A percentile compares a stretch with the other conserved stretches of the same genome.
These are phyloP conservation scores for Ceratothoa steindachneri DNA, from an alignment of 2,888 invertebrate species.

Conservation along the genomic window DNA sequence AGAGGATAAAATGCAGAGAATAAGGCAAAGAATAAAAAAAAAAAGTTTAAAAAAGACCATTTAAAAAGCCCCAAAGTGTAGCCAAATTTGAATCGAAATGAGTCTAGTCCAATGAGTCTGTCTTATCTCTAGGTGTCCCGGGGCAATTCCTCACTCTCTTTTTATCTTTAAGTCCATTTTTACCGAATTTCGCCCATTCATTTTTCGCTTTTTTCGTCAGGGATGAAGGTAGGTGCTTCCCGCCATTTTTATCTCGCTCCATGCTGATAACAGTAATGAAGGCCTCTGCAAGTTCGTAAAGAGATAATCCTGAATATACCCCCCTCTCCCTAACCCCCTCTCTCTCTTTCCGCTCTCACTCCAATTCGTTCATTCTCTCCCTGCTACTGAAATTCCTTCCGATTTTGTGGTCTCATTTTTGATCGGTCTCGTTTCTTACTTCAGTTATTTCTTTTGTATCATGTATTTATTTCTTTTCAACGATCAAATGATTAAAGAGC, in stretches of 20 bases:
- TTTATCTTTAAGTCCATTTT: neutral
- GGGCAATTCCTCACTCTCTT: constrained; percentile 15
- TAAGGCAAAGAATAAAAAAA: neutral
- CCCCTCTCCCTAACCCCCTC: neutral
- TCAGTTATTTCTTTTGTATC: neutral
- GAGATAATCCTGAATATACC: neutral
- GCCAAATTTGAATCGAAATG: constrained; percentile 11
- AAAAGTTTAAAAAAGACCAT: neutral
- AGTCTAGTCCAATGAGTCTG: constrained; percentile 8
- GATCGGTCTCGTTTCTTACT: neutral
- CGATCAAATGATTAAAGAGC: no score
- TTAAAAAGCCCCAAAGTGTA: neutral
- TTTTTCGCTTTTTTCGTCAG: neutral
- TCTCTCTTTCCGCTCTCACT: neutral
- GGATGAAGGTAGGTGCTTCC: constrained; percentile 2
- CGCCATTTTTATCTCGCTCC: constrained; percentile 6
- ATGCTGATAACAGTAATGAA: constrained; percentile 5
- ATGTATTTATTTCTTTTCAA: neutral
- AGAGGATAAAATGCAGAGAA: neutral
- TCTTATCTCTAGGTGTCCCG: constrained; percentile 5
- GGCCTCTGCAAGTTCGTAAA: neutral
- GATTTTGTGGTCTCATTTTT: no score
- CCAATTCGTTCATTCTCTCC: neutral
- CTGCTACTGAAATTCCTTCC: neutral
- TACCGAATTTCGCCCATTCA: constrained; percentile 5